A percentile compares a stretch with the other conserved stretches of the same genome.
Evolutionary conservation across 2,888 invertebrate species (phyloP).

Genomic region (Sinhomidia bicolor): DNA sequence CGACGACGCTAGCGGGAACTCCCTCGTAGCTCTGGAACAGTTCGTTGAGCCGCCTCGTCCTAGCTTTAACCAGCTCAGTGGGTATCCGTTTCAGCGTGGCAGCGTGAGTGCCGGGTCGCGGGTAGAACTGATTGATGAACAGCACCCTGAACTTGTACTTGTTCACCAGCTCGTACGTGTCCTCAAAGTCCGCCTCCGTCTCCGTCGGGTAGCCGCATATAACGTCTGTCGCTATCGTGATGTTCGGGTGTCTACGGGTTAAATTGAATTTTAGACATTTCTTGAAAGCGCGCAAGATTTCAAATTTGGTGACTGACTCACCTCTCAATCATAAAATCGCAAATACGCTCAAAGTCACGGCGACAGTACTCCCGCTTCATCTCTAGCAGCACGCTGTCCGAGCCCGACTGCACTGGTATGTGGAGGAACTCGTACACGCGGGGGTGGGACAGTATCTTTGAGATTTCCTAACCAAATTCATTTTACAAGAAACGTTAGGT

Average conservation of each 20-base stretch:
- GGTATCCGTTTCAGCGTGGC: conserved; percentile 93
- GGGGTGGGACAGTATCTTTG: conserved; percentile 92
- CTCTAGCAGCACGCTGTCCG: conserved; percentile 94
- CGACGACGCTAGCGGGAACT: conserved; percentile 87
- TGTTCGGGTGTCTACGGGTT: conserved; percentile 89
- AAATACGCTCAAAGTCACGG: conserved; percentile 94
- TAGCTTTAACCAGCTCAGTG: conserved; percentile 90
- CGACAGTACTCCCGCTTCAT: conserved; percentile 98
- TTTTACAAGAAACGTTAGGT: too few relatives aligned
- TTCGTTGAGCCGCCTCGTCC: conserved; percentile 94
- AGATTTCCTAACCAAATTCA: conserved; percentile 87
- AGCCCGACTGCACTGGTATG: conserved; percentile 99
- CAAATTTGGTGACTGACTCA: conserved; percentile 81
- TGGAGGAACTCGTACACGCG: conserved; percentile 97
- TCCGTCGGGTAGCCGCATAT: conserved; percentile 99
- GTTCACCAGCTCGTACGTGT: conserved; percentile 91
- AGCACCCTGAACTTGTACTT: conserved; percentile 95
- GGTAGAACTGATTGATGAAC: conserved; percentile 99
- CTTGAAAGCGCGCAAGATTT: too few relatives aligned
- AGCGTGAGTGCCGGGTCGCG: conserved; percentile 97
- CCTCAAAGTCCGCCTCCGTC: conserved; percentile 93
- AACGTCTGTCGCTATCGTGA: conserved; percentile 98
- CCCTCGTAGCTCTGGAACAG: conserved; percentile 94
- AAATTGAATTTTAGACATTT: too few relatives aligned
- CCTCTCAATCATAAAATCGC: conserved; percentile 90